These are phyloP conservation scores for Sylvia atricapilla DNA, from an alignment of 2,113 vertebrate species.

Conservation along the genomic window DNA sequence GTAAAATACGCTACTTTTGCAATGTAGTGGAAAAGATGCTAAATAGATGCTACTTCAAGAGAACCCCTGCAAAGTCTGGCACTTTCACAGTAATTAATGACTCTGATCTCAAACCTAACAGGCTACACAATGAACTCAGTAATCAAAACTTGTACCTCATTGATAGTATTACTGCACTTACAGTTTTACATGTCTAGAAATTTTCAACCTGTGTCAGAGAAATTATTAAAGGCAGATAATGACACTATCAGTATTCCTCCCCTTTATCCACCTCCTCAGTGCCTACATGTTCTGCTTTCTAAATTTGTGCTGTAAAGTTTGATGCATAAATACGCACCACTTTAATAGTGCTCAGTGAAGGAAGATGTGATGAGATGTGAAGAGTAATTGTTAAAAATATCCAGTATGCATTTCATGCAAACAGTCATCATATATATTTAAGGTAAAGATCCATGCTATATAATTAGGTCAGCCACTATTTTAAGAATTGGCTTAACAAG, in stretches of 20 bases:
- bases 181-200: background rate
- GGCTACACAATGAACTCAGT: background rate
- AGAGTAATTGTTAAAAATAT: background rate
- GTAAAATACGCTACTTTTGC: background rate
- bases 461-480: slow-evolving; percentile 11
- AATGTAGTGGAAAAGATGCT: background rate
- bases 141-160: background rate
- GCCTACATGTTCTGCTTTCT: background rate
- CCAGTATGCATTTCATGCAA: background rate
- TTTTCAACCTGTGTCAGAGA: background rate
- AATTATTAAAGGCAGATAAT: background rate
- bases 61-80: background rate
- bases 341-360: background rate
- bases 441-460: background rate
- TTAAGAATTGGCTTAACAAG: background rate
- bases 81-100: background rate
- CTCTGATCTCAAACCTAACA: background rate
- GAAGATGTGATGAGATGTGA: background rate
- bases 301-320: background rate
- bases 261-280: background rate
- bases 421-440: background rate
- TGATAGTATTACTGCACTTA: background rate
- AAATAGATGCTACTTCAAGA: background rate
- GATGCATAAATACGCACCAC: background rate
- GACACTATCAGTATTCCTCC: background rate